Evolutionary conservation across 2,113 vertebrate genomes (phyloP), one percentile per base, ranked within the genome.

Genomic region (Hemiprocne comata): DNA sequence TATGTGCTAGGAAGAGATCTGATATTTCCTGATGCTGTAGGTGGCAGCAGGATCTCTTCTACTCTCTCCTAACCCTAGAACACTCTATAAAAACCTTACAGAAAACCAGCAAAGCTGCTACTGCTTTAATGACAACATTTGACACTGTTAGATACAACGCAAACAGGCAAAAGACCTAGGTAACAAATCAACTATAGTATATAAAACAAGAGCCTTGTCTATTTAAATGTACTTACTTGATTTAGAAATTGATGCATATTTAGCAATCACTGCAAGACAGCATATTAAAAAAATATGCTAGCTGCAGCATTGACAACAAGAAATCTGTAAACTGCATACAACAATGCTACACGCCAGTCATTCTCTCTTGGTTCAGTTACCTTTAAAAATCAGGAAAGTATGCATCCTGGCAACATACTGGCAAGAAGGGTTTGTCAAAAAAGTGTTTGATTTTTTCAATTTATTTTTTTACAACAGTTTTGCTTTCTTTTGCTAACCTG

Each of bases 301-400:
- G 17, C 33, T 74, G 38, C 33, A 90, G n/a, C 25, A 60, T 31
- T 78, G 71, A 67, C 21, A 72, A 13, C 3, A 50, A 84, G 65
- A 55, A 66, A 72, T 36, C 26, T 26, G 42, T 62, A 62, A 80
- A 91, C 10, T 38, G 23, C 23, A 34, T 23, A 8, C 9, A 44
- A 12, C 0, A 1, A 60, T 57, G 42, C 17, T 26, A 25, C 3
- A 31, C 0, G 0, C 50, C 55, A 77, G 21, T 6, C 20, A 54
- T 31, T 48, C 64, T 79, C 29, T 46, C 76, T 57, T 44, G 2
- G 29, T 40, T 93, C 40, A 66, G 17, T 44, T 36, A 44, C 55
- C 74, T 77, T 11, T 31, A 44, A 65, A 83, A 70, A 46, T 46
- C 25, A 21, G 0, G 0, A 11, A 70, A 40, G 12, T 12, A 58